These are phyloP conservation scores for Trichechus manatus DNA, from an alignment of 2,113 vertebrate species.

Conservation along the genomic window DNA sequence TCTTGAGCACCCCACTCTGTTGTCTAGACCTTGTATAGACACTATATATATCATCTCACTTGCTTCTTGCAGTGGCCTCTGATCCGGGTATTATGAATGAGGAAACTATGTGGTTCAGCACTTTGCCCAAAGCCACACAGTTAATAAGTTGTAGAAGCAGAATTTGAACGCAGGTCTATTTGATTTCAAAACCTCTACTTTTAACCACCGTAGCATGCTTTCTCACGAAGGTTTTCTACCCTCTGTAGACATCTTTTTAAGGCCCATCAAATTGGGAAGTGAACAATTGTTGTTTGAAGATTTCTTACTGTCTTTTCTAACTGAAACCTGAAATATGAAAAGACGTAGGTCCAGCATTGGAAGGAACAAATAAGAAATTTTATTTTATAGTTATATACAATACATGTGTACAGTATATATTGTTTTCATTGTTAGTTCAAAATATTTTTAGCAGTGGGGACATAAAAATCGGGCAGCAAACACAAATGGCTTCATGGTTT, in stretches of 20 bases:
- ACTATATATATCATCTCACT: rapidly evolving
- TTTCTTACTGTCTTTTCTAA: constrained; percentile 34
- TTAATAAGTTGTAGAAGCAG: neutral
- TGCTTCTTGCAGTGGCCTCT: neutral
- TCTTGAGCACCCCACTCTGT: neutral
- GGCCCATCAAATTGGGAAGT: neutral
- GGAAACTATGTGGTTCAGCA: neutral
- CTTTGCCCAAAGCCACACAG: constrained; percentile 34
- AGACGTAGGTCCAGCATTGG: neutral
- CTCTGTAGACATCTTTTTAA: constrained; percentile 18
- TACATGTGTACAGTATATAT: neutral
- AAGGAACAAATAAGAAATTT: neutral
- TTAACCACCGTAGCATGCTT: neutral
- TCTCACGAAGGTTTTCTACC: neutral
- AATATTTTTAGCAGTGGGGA: neutral
- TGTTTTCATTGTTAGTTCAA: constrained; percentile 42
- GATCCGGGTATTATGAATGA: neutral
- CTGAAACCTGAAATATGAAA: constrained; percentile 9
- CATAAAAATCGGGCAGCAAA: neutral
- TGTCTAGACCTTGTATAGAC: no score
- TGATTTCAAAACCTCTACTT: neutral
- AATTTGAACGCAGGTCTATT: neutral
- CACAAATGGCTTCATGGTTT: neutral
- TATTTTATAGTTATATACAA: neutral
- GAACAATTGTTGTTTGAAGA: neutral